Evolutionary conservation across 1,140 invertebrate genomes (phyloP), one percentile per base, ranked within the genome.

Genomic region (Caenorhabditis tropicalis): DNA sequence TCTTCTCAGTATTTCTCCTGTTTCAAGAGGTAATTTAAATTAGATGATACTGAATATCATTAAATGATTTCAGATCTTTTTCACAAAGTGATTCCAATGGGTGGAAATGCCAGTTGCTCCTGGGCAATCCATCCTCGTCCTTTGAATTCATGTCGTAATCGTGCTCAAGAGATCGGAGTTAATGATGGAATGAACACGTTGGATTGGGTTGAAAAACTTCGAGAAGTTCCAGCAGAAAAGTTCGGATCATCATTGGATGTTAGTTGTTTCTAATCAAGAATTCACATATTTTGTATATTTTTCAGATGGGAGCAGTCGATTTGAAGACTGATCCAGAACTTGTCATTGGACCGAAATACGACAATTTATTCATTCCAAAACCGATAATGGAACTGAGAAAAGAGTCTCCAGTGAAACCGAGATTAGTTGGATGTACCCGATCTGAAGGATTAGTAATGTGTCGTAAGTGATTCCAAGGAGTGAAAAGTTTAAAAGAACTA

Each of bases 391-490:
- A 91, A 74, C 79, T 90, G 19, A 53, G 89, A 74, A 86, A 90
- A 79, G 87, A 91, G 53, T 51, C 86, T 3, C 87, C 87, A 6
- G 36, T 33, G 21, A 91, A 87, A 51, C 81, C 56, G 16, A 53
- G 89, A 36, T 82, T 90, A 21, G 53, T 82, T 39, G 89, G 89
- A n/a, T 51, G 87, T 39, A 51, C 65, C 39, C 21, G 88, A 60
- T 84, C 60, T 36, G 89, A 90, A 82, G 89, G 88, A 31, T 49
- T 89, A 15, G 33, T 90, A 1, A 86, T 89, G 24, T 74, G 33
- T 24, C 19, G 58, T 65, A 7, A 33, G 58, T 65, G 3, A 5
- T 7, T 39, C 36, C 58, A 21, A 27, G 24, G 9, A 12, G 3
- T 27, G 7, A 1, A 19, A 5, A 51, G 24, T 7, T 9, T 7